Conservation (phyloP, 2,888 invertebrate species). For the Agonum fuliginosum region DNA sequence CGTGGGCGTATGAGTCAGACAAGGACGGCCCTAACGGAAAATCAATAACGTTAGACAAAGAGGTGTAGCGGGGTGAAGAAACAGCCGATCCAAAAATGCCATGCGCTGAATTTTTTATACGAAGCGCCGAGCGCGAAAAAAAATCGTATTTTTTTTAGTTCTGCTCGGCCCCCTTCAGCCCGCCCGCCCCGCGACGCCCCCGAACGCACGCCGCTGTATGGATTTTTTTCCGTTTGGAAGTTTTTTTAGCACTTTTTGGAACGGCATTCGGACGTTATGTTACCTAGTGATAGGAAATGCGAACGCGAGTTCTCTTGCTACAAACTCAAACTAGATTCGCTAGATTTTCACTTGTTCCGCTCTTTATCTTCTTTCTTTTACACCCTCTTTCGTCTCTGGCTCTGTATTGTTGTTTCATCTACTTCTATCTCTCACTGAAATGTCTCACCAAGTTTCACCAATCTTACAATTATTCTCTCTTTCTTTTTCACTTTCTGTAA, state of each 20-base stretch:
- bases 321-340: slow-evolving; percentile 4
- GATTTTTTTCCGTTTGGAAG: slow-evolving; percentile 58
- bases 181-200: slow-evolving; percentile 35
- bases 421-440: background rate
- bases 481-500: background rate
- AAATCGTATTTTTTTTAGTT: slow-evolving; percentile 58
- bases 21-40: slow-evolving; percentile 63
- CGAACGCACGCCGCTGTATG: slow-evolving; percentile 58
- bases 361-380: background rate
- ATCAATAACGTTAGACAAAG: slow-evolving; percentile 69
- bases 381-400: slow-evolving; percentile 13
- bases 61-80: slow-evolving; percentile 64
- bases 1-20: slow-evolving; percentile 60
- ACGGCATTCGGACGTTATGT: slow-evolving; percentile 50
- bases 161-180: slow-evolving; percentile 8
- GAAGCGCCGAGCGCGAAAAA: slow-evolving; percentile 55
- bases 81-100: slow-evolving; percentile 58
- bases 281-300: slow-evolving; percentile 50
- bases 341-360: slow-evolving; percentile 26
- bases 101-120: slow-evolving; percentile 60
- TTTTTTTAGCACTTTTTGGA: slow-evolving; percentile 57
- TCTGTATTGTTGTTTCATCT: slow-evolving; percentile 11
- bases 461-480: background rate
- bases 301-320: slow-evolving; percentile 1
- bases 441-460: background rate